Evolutionary conservation across 2,888 invertebrate species (phyloP).

Genomic region (Lottia scabra): DNA sequence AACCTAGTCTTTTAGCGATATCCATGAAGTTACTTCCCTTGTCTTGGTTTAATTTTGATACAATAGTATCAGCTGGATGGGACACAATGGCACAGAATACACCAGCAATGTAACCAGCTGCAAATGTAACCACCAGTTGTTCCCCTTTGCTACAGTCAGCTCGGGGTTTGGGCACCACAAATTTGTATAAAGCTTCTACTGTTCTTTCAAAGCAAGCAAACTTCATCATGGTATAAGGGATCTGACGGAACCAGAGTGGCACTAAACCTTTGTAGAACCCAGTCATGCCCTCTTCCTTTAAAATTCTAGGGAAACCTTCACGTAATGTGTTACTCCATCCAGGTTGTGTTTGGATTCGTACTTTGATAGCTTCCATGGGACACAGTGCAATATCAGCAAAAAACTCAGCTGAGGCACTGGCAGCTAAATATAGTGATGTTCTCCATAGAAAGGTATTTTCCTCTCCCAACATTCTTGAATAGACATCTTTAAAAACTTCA

Average conservation of each 20-base stretch:
- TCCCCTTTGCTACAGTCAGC: conserved; percentile 90
- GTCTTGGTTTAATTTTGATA: conserved; percentile 95
- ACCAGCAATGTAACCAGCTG: conserved; percentile 97
- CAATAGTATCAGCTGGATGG: conserved; percentile 98
- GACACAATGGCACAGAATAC: conserved; percentile 99
- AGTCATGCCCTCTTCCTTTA: conserved; percentile 85
- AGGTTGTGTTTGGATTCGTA: conserved; percentile 95
- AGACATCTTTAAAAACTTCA: conserved; percentile 94
- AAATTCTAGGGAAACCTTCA: conserved; percentile 92
- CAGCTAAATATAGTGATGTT: conserved; percentile 88
- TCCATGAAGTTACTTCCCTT: conserved; percentile 80
- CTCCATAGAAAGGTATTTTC: conserved; percentile 91
- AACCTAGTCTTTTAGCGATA: conserved; percentile 81
- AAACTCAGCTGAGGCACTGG: conserved; percentile 98
- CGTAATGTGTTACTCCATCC: conserved; percentile 90
- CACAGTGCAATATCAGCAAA: conserved; percentile 97
- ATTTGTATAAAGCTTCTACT: conserved; percentile 89
- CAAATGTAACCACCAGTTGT: conserved; percentile 94
- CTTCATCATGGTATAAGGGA: conserved; percentile 99
- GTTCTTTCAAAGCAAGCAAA: conserved; percentile 99
- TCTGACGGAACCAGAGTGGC: conserved; percentile 96
- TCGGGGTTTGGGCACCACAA: conserved; percentile 94
- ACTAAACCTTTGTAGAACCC: conserved; percentile 96
- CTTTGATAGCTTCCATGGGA: conserved; percentile 97
- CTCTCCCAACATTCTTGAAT: conserved; percentile 84